phyloP scores from a whole-genome alignment of 1,140 invertebrate genomes.

The Heliconius nattereri region DNA sequence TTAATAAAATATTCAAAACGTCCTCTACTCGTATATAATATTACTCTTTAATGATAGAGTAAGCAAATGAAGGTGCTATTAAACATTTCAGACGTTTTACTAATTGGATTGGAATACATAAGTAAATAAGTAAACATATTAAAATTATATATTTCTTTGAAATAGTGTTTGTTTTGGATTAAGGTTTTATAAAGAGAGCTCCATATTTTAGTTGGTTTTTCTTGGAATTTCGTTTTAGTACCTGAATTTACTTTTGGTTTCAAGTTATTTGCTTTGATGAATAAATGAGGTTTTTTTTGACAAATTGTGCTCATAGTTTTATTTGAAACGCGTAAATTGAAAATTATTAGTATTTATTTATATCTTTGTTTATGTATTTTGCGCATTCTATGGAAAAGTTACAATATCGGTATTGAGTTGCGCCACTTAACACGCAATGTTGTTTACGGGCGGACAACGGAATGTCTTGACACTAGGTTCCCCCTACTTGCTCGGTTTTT shows the following conservation, averaged over 20 bases:
- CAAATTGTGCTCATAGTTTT: too few relatives aligned
- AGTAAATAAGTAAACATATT: not conserved
- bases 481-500: too few relatives aligned
- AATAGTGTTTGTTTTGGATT: not conserved
- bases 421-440: too few relatives aligned
- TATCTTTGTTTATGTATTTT: too few relatives aligned
- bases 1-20: not conserved
- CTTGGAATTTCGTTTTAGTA: not conserved
- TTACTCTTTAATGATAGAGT: not conserved
- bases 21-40: not conserved
- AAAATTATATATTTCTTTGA: not conserved
- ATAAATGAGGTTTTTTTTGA: too few relatives aligned
- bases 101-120: not conserved
- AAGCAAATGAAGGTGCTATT: not conserved
- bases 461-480: too few relatives aligned
- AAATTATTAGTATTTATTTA: too few relatives aligned
- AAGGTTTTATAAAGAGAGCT: not conserved
- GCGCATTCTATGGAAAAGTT: too few relatives aligned
- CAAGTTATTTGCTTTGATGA: too few relatives aligned
- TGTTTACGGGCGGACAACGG: too few relatives aligned
- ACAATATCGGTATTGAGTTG: too few relatives aligned
- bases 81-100: not conserved
- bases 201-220: not conserved
- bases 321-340: too few relatives aligned
- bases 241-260: not conserved